These are phyloP conservation scores for Eulemur rufifrons DNA, from an alignment of 2,113 vertebrate genomes.

Conservation along the genomic window DNA sequence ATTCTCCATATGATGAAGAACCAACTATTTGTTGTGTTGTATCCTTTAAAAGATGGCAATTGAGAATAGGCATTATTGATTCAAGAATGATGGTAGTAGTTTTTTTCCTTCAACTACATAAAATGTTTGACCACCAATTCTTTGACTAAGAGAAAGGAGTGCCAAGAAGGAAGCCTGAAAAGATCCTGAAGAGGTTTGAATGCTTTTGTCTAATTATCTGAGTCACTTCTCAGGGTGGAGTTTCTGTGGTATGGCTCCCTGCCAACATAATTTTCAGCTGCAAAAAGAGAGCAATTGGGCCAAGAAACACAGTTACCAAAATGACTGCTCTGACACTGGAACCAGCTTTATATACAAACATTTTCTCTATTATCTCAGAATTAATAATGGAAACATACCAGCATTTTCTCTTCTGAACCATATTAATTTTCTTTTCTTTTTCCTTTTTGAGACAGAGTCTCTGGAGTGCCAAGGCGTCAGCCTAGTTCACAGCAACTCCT, in stretches of 20 bases:
- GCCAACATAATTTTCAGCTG: slow-evolving; percentile 23
- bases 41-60: background rate
- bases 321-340: no score
- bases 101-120: background rate
- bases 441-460: no score
- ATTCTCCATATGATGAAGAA: background rate
- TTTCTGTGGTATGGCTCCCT: slow-evolving; percentile 38
- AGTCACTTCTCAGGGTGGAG: slow-evolving; percentile 41
- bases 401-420: no score
- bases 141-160: slow-evolving; percentile 5
- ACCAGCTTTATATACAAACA: no score
- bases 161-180: slow-evolving; percentile 37
- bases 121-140: background rate
- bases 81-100: slow-evolving; percentile 31
- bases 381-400: no score
- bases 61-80: background rate
- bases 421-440: no score
- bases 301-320: no score
- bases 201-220: slow-evolving; percentile 48
- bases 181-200: slow-evolving; percentile 23
- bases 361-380: no score
- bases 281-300: slow-evolving; percentile 44
- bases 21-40: background rate
- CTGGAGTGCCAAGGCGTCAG: no score
- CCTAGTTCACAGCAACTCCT: no score